A percentile compares a stretch with the other conserved stretches of the same genome.
Evolutionary conservation across 1,140 invertebrate species (phyloP).

Genomic region (Thaumatotibia leucotreta): DNA sequence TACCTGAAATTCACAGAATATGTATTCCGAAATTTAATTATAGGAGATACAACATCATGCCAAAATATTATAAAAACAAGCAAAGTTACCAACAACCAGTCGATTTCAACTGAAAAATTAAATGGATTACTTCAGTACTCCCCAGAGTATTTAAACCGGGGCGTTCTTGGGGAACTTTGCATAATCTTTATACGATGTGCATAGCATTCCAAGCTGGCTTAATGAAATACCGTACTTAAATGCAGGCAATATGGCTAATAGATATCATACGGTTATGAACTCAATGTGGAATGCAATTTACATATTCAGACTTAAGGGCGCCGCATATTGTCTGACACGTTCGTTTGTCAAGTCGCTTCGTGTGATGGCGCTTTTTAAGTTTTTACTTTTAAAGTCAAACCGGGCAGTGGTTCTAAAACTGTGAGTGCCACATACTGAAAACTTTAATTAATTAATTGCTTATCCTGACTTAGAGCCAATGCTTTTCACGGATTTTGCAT

Average conservation of each 20-base stretch:
- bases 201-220: not conserved
- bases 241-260: constrained; percentile 10
- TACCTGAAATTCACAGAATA: too few relatives aligned
- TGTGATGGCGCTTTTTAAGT: not conserved
- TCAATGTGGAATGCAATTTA: constrained; percentile 3
- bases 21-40: too few relatives aligned
- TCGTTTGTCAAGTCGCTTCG: not conserved
- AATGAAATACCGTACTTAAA: constrained; percentile 11
- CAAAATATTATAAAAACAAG: too few relatives aligned
- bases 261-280: constrained; percentile 8
- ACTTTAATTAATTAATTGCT: too few relatives aligned
- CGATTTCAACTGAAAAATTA: not conserved
- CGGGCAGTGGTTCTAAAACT: too few relatives aligned
- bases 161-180: constrained; percentile 5
- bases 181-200: constrained; percentile 5
- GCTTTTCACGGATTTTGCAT: too few relatives aligned
- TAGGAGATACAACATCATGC: too few relatives aligned
- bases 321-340: not conserved
- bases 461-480: too few relatives aligned
- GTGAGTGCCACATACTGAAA: too few relatives aligned
- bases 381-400: too few relatives aligned
- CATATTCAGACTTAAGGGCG: constrained; percentile 9
- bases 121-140: not conserved
- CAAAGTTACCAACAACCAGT: not conserved
- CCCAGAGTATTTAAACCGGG: not conserved